Conservation (phyloP, 2,797 vertebrate species). For the Thunnus albacares region DNA sequence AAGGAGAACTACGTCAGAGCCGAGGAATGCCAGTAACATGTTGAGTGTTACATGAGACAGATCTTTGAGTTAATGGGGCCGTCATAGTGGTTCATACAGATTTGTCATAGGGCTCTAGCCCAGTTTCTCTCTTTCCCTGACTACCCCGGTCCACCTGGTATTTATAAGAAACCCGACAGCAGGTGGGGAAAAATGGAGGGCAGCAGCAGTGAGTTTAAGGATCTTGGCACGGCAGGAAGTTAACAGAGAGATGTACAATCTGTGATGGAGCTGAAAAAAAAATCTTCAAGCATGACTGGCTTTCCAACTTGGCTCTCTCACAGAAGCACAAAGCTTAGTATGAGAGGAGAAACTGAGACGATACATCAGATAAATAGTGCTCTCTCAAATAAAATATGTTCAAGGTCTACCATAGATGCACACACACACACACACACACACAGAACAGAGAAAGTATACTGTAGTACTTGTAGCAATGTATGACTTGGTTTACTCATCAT, state of each 20-base stretch:
- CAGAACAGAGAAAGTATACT: background rate
- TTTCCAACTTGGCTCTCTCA: conserved; percentile 39
- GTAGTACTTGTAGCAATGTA: conserved; percentile 17
- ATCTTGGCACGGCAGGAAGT: conserved; percentile 58
- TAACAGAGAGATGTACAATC: conserved; percentile 69
- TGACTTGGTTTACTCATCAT: conserved; percentile 24
- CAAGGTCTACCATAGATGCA: conserved; percentile 12
- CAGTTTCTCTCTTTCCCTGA: conserved; percentile 38
- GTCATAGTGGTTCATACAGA: conserved; percentile 41
- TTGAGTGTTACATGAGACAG: conserved; percentile 47
- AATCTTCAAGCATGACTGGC: conserved; percentile 35
- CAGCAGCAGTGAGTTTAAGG: conserved; percentile 58
- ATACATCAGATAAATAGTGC: conserved; percentile 16
- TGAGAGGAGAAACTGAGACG: conserved; percentile 38
- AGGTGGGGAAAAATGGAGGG: conserved; percentile 59
- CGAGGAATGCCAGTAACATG: conserved; percentile 61
- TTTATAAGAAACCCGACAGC: conserved; percentile 54
- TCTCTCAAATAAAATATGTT: conserved; percentile 24
- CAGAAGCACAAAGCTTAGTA: conserved; percentile 22
- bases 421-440: background rate
- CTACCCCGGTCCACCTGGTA: conserved; percentile 42
- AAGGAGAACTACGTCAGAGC: conserved; percentile 67
- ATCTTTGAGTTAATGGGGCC: conserved; percentile 45
- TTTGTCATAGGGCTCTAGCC: conserved; percentile 56
- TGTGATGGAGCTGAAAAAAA: conserved; percentile 54